Base-by-base conservation (phyloP, 2,888 invertebrate species). In the Drosophila paranaensis region DNA sequence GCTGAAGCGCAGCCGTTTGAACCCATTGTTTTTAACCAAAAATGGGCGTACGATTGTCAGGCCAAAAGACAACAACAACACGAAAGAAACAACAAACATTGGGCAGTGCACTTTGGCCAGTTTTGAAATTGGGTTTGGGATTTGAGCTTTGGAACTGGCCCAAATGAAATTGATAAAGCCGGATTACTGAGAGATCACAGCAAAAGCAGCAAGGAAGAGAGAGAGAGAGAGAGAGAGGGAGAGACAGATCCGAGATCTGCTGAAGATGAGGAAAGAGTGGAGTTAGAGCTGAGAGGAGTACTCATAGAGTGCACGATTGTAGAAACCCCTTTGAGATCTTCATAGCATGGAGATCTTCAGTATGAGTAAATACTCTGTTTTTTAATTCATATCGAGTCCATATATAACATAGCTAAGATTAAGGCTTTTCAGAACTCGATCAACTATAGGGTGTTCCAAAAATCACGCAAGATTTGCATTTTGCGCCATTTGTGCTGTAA, bases 11-110 rank as follows among this genome's bases (percentile, higher is more conserved):
- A 82, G 81, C 78, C 87, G 81, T 80, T 87, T 87, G 86, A 87
- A 85, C 85, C 86, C 88, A 87, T 86, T 86, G 85, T 85, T 85
- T 87, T 86, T 79, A 81, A 74, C 84, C 81, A 77, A 79, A 86
- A 82, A 84, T 78, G 81, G 83, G 79, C 74, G 71, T 74, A 71
- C 77, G 79, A 83, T 77, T 77, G 77, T 71, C 74, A 77, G 74
- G 62, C 53, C 50, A 61, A 48, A 37, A 61, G 55, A 65, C 77
- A 42, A 74, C 74, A 48, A 64, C 64, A 63, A 43, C 60, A 60
- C 9, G 20, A 20, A 33, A 6, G 2, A 6, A 65, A 40, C 65
- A 35, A 43, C 53, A 55, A 53, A 37, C 40, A 54, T 25, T 39
- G 25, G 25, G 20, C 56, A 43, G 13, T 50, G 43, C 48, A 70